These are phyloP conservation scores for Isichthys henryi DNA, from an alignment of 2,113 vertebrate species.

Conservation along the genomic window DNA sequence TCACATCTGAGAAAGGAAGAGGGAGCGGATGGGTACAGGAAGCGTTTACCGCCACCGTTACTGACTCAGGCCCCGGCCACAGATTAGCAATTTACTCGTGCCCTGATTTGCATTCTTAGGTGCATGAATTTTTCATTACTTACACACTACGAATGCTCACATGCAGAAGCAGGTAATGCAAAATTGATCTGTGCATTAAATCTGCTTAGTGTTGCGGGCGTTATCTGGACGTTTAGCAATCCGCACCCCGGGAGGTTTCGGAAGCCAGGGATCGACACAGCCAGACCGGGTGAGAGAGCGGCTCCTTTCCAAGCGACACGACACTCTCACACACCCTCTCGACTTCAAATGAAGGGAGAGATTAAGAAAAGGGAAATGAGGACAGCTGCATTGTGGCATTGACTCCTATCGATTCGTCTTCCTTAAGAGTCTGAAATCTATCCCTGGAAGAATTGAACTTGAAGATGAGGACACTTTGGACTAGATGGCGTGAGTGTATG, in stretches of 20 bases:
- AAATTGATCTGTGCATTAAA: conserved; percentile 88
- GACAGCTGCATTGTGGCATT: neutral
- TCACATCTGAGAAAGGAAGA: conserved; percentile 43
- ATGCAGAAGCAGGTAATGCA: conserved; percentile 79
- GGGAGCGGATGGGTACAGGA: conserved; percentile 30
- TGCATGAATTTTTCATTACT: conserved; percentile 81
- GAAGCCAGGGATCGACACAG: conserved; percentile 26
- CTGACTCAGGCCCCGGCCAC: conserved; percentile 54
- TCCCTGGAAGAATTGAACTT: neutral
- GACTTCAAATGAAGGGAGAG: neutral
- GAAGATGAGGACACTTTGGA: neutral
- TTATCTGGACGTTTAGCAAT: conserved; percentile 67
- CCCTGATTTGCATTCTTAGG: conserved; percentile 70
- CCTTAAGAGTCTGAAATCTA: neutral
- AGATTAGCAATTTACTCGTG: conserved; percentile 65
- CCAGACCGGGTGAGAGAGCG: conserved; percentile 30
- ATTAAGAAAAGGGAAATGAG: neutral
- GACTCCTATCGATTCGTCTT: neutral
- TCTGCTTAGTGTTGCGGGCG: conserved; percentile 71
- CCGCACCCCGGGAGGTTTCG: conserved; percentile 56
- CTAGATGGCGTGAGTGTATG: neutral
- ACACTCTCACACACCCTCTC: neutral
- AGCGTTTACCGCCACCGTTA: conserved; percentile 48
- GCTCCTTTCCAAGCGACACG: neutral
- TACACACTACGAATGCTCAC: conserved; percentile 65